Conservation (phyloP, 2,888 invertebrate genomes). For the Anthophora plumipes region DNA sequence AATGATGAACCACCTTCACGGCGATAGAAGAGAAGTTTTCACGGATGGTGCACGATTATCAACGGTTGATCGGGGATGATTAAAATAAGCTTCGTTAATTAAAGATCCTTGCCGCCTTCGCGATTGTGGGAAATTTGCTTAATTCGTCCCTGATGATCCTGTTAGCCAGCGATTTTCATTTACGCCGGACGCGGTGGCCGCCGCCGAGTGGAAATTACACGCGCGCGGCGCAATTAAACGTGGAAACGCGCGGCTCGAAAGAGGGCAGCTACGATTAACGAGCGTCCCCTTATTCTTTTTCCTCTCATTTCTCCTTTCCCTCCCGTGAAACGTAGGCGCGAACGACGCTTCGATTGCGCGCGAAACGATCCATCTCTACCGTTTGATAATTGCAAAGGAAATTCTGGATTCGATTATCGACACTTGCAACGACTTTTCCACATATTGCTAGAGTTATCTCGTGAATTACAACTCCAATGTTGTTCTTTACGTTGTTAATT, state of each 20-base stretch:
- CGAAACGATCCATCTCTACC: background rate
- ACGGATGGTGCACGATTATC: conserved; percentile 78
- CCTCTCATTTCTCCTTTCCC: background rate
- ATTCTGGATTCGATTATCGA: too few relatives aligned
- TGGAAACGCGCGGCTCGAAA: conserved; percentile 15
- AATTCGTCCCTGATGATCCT: conserved; percentile 57
- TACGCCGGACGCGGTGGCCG: background rate
- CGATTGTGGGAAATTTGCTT: conserved; percentile 56
- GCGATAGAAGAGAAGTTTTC: conserved; percentile 50
- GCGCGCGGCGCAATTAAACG: conserved; percentile 46
- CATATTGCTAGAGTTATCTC: too few relatives aligned
- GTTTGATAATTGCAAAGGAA: conserved; percentile 17
- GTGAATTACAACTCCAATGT: too few relatives aligned
- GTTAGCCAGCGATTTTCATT: conserved; percentile 54
- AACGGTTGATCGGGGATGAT: conserved; percentile 76
- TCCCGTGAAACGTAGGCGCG: too few relatives aligned
- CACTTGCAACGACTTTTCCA: too few relatives aligned
- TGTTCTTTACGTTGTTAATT: too few relatives aligned
- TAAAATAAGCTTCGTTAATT: conserved; percentile 79
- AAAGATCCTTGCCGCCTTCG: conserved; percentile 59
- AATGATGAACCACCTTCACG: background rate
- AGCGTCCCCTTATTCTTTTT: background rate
- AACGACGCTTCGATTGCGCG: background rate
- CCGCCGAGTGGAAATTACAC: conserved; percentile 37
- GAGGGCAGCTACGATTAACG: conserved; percentile 25